Evolutionary conservation across 2,113 vertebrate species (phyloP).

Genomic region (Herpetotheres cachinnans): DNA sequence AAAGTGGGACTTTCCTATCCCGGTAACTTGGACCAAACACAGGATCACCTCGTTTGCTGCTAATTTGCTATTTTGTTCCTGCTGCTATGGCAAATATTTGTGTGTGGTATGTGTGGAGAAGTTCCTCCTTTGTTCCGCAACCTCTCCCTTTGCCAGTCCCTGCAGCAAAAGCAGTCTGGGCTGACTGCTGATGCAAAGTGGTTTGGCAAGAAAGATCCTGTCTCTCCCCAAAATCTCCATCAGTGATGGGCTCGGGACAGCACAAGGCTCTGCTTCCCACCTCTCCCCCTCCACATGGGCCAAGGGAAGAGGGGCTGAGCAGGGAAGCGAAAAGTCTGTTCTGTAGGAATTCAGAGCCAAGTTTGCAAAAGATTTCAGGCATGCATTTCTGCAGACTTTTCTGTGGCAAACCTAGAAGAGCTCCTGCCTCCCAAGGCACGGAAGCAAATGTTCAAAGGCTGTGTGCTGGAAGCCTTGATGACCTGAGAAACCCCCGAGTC

Average conservation of each 20-base stretch:
- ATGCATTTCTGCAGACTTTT: not conserved
- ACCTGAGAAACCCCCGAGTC: not conserved
- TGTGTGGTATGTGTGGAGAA: constrained; percentile 40
- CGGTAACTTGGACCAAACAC: not conserved
- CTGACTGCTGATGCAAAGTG: not conserved
- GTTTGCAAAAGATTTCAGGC: not conserved
- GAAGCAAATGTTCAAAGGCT: not conserved
- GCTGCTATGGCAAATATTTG: constrained; percentile 61
- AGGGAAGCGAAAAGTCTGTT: not conserved
- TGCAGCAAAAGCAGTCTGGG: constrained; percentile 47
- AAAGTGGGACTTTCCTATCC: constrained; percentile 43
- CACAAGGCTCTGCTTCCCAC: not conserved
- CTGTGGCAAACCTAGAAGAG: not conserved
- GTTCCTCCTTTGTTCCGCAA: constrained; percentile 37
- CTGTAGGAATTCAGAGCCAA: not conserved
- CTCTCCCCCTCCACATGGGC: not conserved
- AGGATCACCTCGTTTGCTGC: constrained; percentile 33
- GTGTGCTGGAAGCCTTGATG: not conserved
- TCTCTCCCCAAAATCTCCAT: constrained; percentile 18
- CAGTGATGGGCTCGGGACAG: not conserved
- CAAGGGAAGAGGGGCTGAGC: not conserved
- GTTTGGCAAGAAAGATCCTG: constrained; percentile 29
- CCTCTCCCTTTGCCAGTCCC: constrained; percentile 52
- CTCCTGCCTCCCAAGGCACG: not conserved
- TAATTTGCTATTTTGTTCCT: constrained; percentile 51